Evolutionary conservation across 2,888 invertebrate species (phyloP), one percentile per base, ranked within the genome.

Genomic region (Thymelicus lineola): DNA sequence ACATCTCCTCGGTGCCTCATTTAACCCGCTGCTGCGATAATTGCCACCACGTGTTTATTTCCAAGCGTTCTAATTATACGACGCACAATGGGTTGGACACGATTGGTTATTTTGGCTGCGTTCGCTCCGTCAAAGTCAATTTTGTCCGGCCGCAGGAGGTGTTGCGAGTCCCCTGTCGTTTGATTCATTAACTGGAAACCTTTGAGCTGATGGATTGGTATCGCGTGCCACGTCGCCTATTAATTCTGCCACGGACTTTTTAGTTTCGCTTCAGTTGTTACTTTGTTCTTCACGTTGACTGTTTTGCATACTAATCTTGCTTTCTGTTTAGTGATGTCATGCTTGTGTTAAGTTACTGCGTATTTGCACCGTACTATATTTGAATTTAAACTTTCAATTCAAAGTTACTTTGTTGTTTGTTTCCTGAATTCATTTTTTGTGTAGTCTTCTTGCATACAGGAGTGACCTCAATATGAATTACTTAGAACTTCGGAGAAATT

Each of bases 31-130:
- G 87, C 90, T 82, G 88, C 89, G 92, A 91, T 93, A 93, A 93
- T 93, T 93, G 93, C 93, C 89, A 88, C 91, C 93, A 93, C 91
- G 93, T 93, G 93, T 90, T 91, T 93, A 92, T 93, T 92, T 91
- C 87, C 80, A 87, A 86, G 86, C 87, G 80, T 82, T 88, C 92
- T 93, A 93, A 91, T 92, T 91, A 90, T 92, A 91, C 82, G 83
- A 82, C 87, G 85, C 88, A 93, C 93, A 93, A 93, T 93, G 92
- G 92, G 89, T 91, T 90, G 87, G 90, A 92, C 91, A 90, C 90
- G 90, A 91, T 91, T 80, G 85, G 89, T 86, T 91, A 92, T 91
- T 93, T 93, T 86, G 86, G 89, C 81, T 85, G 73, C 86, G 85
- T 87, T 85, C 86, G 86, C 85, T 88, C 78, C 89, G 88, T 92